phyloP scores from a whole-genome alignment of 2,113 vertebrate species.

The Catharus fuscescens region DNA sequence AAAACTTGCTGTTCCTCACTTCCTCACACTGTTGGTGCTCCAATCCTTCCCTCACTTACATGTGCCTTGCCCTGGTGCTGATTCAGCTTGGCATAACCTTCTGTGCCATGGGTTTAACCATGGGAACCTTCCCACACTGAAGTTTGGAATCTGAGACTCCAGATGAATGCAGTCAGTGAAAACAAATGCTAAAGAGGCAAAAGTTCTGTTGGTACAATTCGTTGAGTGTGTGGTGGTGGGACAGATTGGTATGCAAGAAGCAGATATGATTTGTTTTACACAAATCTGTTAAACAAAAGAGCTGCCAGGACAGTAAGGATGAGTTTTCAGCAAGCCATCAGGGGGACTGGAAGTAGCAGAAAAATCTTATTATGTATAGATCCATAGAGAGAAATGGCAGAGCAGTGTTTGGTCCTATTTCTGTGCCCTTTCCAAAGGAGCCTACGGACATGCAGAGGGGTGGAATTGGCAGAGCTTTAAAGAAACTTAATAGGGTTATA shows the following conservation, averaged over 20 bases:
- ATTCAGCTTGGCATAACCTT: neutral
- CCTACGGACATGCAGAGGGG: neutral
- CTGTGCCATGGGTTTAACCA: accelerated
- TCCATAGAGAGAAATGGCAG: neutral
- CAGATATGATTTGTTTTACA: neutral
- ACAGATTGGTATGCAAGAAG: neutral
- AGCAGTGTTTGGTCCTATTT: neutral
- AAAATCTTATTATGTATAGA: neutral
- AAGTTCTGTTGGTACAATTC: neutral
- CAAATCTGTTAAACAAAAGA: neutral
- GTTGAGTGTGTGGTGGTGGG: accelerated
- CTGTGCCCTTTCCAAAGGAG: neutral
- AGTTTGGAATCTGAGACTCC: neutral
- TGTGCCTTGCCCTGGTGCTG: neutral
- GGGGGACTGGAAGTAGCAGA: neutral
- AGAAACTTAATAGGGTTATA: neutral
- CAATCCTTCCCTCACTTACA: neutral
- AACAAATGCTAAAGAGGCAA: neutral
- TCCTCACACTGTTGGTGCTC: neutral
- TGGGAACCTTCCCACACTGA: accelerated
- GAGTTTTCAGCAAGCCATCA: neutral
- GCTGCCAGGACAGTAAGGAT: neutral
- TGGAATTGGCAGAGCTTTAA: neutral
- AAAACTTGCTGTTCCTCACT: neutral
- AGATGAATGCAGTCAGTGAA: neutral